Conservation (phyloP, 2,113 vertebrate genomes). For the Paedocypris sp. region DNA sequence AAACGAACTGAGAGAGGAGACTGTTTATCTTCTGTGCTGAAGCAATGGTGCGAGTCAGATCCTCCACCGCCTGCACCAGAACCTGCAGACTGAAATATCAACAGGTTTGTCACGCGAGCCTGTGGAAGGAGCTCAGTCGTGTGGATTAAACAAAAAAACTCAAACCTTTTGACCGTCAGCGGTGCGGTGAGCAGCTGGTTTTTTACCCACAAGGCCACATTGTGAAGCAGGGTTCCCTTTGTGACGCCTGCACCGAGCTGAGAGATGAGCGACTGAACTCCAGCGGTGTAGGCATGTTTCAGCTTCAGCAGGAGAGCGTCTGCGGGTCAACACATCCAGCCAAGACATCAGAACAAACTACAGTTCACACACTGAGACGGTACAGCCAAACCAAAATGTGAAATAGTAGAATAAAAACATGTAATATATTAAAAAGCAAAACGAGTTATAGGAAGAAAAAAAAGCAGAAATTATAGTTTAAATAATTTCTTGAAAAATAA, state of each 20-base stretch:
- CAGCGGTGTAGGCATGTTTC: slow-evolving; percentile 71
- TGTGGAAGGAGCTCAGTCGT: not conserved
- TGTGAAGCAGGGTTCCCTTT: slow-evolving; percentile 69
- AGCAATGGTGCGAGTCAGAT: slow-evolving; percentile 61
- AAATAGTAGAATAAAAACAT: too few species aligned
- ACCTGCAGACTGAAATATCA: slow-evolving; percentile 68
- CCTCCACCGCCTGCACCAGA: slow-evolving; percentile 67
- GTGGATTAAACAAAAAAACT: not conserved
- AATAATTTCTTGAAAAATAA: too few species aligned
- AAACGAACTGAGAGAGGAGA: slow-evolving; percentile 60
- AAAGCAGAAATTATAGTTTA: not conserved
- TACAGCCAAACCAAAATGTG: too few species aligned
- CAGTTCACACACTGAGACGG: too few species aligned
- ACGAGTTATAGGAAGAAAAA: too few species aligned
- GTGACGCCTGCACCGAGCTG: slow-evolving; percentile 52
- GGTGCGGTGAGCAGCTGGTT: slow-evolving; percentile 65
- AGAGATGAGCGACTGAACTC: slow-evolving; percentile 68
- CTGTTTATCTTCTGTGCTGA: slow-evolving; percentile 50
- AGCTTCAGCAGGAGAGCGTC: slow-evolving; percentile 76
- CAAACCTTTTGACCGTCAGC: slow-evolving; percentile 75
- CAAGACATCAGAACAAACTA: too few species aligned
- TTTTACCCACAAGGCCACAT: slow-evolving; percentile 77
- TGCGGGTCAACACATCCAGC: slow-evolving; percentile 37
- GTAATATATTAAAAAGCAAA: not conserved
- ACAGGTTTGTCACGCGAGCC: not conserved